Conservation (phyloP, 2,797 vertebrate species). For the Cygnus olor region DNA sequence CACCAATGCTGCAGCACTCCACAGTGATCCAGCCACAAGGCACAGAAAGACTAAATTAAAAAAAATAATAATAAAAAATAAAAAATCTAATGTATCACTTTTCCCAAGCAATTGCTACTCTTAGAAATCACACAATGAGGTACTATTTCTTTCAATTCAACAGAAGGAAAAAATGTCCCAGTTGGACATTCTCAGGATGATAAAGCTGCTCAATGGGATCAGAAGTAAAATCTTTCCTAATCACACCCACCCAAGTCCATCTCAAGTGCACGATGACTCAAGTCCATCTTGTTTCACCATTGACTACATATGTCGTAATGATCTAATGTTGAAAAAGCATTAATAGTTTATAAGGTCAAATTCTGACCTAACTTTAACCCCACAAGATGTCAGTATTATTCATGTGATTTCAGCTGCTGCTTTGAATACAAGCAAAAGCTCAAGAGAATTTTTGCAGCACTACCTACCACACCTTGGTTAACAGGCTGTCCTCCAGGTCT, state of each 20-base stretch:
- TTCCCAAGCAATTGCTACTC: neutral
- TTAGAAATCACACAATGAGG: neutral
- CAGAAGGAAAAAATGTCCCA: neutral
- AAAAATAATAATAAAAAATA: neutral
- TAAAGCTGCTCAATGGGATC: neutral
- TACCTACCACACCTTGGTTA: neutral
- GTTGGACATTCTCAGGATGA: neutral
- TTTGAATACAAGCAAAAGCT: neutral
- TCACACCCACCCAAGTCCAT: accelerated
- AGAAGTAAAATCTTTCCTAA: neutral
- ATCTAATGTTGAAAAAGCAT: neutral
- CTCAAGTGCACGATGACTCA: neutral
- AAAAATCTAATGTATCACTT: neutral
- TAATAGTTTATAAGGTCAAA: neutral
- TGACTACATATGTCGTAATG: neutral
- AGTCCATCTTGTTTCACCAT: neutral
- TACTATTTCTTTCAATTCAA: neutral
- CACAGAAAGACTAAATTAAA: neutral
- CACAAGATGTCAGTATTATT: neutral
- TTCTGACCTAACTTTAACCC: neutral
- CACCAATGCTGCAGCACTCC: neutral
- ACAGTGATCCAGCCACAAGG: neutral
- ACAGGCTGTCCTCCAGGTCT: neutral
- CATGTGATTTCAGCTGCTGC: neutral
- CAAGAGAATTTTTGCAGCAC: neutral